Evolutionary conservation across 1,140 invertebrate genomes (phyloP).

Genomic region (Drosophila ohnishii): DNA sequence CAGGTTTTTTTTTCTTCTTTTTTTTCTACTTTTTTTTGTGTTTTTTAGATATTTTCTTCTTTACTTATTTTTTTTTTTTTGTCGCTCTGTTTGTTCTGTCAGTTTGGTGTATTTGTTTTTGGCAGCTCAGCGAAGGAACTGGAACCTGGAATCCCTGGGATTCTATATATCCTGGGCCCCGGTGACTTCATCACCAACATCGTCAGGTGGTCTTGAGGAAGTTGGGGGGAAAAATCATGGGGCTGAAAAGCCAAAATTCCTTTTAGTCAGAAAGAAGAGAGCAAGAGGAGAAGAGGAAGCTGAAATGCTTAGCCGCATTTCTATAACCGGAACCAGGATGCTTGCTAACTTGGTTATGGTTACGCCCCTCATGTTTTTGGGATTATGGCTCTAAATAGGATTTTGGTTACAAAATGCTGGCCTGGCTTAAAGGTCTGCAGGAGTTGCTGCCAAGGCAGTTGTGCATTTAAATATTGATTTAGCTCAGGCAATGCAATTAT

Average conservation of each 20-base stretch:
- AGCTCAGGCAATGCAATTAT: neutral
- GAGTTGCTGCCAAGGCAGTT: neutral
- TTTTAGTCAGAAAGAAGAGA: conserved; percentile 1
- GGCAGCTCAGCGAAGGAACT: conserved; percentile 42
- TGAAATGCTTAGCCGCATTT: conserved; percentile 67
- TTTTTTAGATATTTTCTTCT: conserved; percentile 24
- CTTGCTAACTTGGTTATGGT: conserved; percentile 74
- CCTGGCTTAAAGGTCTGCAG: neutral
- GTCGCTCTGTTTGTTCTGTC: conserved; percentile 52
- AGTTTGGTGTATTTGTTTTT: conserved; percentile 75
- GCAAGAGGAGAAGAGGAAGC: neutral
- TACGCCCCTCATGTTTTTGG: conserved; percentile 37
- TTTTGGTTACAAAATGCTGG: conserved; percentile 15
- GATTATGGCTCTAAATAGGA: conserved; percentile 15
- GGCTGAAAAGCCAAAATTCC: conserved; percentile 69
- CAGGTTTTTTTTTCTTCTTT: conserved; percentile 11
- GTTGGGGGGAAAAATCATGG: conserved; percentile 4
- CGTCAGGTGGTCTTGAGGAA: conserved; percentile 28
- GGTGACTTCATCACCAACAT: conserved; percentile 40
- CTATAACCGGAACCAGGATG: conserved; percentile 72
- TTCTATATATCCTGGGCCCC: conserved; percentile 32
- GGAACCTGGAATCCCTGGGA: conserved; percentile 18
- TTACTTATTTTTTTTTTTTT: conserved; percentile 23
- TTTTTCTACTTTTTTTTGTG: conserved; percentile 14
- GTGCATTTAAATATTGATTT: conserved; percentile 9